These are phyloP conservation scores for Amphipyra berbera DNA, from an alignment of 2,888 invertebrate species.

Conservation along the genomic window DNA sequence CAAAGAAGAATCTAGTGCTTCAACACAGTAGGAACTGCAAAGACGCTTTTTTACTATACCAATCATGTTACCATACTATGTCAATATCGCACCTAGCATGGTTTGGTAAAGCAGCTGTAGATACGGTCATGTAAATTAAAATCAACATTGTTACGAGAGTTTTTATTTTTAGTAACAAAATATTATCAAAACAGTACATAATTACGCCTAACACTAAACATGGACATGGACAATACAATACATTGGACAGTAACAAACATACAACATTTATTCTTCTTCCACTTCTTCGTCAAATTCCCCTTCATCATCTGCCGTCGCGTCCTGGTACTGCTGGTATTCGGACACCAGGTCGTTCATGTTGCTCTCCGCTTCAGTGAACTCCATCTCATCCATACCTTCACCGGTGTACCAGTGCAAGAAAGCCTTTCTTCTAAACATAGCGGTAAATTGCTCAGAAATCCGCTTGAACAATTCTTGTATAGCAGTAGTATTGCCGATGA, in stretches of 20 bases:
- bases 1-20: too few relatives aligned
- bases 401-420: conserved; percentile 99
- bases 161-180: conserved; percentile 53
- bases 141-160: conserved; percentile 17
- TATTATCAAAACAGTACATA: conserved; percentile 64
- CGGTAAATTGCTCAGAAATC: conserved; percentile 95
- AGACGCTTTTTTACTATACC: too few relatives aligned
- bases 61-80: too few relatives aligned
- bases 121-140: too few relatives aligned
- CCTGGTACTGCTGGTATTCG: conserved; percentile 98
- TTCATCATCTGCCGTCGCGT: conserved; percentile 96
- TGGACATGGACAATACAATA: conserved; percentile 65
- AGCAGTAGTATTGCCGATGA: conserved; percentile 96
- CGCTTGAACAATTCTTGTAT: conserved; percentile 96
- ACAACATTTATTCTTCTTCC: conserved; percentile 50
- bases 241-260: conserved; percentile 60
- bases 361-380: conserved; percentile 98
- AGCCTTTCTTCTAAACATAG: conserved; percentile 98
- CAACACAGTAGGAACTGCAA: too few relatives aligned
- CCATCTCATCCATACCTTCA: conserved; percentile 99
- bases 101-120: too few relatives aligned
- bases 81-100: too few relatives aligned
- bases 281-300: conserved; percentile 95
- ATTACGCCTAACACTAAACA: conserved; percentile 75
- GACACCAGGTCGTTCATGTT: conserved; percentile 97